Percentiles rank a stretch among this genome's conserved stretches.
Conservation (phyloP, 2,888 invertebrate genomes). For the Clepsis dumicolana region DNA sequence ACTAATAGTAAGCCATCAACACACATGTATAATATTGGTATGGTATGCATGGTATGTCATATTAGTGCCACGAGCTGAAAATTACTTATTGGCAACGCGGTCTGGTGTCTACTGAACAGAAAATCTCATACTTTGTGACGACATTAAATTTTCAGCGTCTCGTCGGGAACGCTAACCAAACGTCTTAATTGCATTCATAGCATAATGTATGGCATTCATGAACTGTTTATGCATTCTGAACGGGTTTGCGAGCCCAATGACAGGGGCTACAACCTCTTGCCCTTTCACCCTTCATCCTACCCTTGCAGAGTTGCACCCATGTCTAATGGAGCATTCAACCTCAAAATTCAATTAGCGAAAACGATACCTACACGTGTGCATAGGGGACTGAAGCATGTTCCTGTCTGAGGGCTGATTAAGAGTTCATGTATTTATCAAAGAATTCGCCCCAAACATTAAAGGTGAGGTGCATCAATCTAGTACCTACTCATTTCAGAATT, state of each 20-base stretch:
- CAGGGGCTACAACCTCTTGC: constrained; percentile 15
- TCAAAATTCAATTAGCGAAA: constrained; percentile 31
- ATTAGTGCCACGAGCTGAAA: not conserved
- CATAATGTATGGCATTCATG: constrained; percentile 12
- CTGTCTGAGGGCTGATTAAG: too few relatives aligned
- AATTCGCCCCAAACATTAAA: too few relatives aligned
- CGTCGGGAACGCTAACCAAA: not conserved
- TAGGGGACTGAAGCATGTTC: too few relatives aligned
- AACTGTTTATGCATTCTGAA: constrained; percentile 32
- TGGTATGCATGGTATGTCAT: too few relatives aligned
- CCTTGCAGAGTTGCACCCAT: constrained; percentile 15
- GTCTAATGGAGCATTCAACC: constrained; percentile 36
- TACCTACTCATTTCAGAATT: too few relatives aligned
- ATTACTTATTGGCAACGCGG: not conserved
- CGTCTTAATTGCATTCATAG: constrained; percentile 3
- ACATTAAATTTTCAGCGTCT: not conserved
- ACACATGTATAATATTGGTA: too few relatives aligned
- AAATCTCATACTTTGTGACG: not conserved
- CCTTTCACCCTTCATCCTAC: constrained; percentile 1
- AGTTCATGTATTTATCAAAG: too few relatives aligned
- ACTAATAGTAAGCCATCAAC: too few relatives aligned
- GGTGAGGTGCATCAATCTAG: too few relatives aligned
- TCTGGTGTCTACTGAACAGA: not conserved
- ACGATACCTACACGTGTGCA: too few relatives aligned
- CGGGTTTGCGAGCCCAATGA: constrained; percentile 4